These are phyloP conservation scores for Argentina silus DNA, from an alignment of 2,797 vertebrate species.

Conservation along the genomic window DNA sequence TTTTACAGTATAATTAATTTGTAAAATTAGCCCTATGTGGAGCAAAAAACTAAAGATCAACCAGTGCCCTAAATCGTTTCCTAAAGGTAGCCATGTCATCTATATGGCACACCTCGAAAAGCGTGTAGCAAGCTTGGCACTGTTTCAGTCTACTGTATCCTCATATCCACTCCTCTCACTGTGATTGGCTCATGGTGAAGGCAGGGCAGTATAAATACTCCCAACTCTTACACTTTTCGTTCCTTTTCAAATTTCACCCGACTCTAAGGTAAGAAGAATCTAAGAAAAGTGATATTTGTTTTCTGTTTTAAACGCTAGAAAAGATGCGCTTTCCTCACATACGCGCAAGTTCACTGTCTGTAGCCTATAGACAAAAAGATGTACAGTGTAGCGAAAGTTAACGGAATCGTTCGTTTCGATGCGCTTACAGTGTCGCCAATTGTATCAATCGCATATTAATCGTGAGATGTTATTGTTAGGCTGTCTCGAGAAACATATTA, in stretches of 20 bases:
- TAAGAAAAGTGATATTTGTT: not conserved
- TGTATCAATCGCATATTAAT: too few relatives aligned
- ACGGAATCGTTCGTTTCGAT: too few relatives aligned
- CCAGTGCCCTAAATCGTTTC: not conserved
- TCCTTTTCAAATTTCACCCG: conserved; percentile 37
- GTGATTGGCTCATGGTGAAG: conserved; percentile 71
- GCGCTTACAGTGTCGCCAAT: too few relatives aligned
- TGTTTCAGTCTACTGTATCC: not conserved
- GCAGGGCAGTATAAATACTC: conserved; percentile 69
- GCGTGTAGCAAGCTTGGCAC: not conserved
- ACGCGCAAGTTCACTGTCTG: too few relatives aligned
- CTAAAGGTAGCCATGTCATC: not conserved
- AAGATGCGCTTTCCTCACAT: too few relatives aligned
- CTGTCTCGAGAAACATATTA: too few relatives aligned
- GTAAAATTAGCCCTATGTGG: not conserved
- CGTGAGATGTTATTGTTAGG: too few relatives aligned
- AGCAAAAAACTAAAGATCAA: not conserved
- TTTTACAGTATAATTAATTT: too few relatives aligned
- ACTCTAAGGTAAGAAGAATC: conserved; percentile 10
- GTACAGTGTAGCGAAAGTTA: too few relatives aligned
- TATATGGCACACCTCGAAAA: not conserved
- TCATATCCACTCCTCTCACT: conserved; percentile 48
- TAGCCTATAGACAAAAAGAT: too few relatives aligned
- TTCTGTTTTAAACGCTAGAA: not conserved
- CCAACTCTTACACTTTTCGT: conserved; percentile 31